Percentiles rank a stretch among this genome's conserved stretches.
phyloP scores from a whole-genome alignment of 2,797 vertebrate species.

The Xiphophorus birchmanni region DNA sequence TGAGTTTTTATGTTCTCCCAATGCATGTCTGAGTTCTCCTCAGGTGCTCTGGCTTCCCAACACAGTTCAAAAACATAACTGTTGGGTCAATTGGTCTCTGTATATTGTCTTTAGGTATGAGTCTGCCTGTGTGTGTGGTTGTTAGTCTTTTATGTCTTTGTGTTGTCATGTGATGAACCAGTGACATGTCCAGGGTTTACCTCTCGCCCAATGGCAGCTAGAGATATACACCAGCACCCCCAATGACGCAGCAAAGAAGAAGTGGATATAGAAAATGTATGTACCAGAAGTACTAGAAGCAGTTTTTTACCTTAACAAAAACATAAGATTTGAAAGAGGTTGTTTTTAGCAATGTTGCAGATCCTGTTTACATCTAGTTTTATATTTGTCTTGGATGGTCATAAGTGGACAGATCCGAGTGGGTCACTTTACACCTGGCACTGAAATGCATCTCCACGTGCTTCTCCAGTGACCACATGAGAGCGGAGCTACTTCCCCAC shows the following conservation, averaged over 20 bases:
- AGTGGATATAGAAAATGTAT: background rate
- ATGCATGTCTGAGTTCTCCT: background rate
- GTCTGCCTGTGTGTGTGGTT: background rate
- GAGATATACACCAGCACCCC: background rate
- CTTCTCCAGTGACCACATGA: slow-evolving; percentile 5
- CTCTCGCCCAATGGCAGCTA: background rate
- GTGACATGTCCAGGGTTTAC: background rate
- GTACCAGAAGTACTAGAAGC: background rate
- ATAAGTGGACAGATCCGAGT: background rate
- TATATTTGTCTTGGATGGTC: background rate
- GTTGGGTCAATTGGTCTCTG: background rate
- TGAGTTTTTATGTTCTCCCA: background rate
- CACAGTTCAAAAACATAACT: background rate
- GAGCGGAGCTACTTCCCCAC: slow-evolving; percentile 1
- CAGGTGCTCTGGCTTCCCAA: background rate
- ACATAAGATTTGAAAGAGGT: background rate
- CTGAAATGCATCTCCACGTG: slow-evolving; percentile 6
- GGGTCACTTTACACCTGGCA: slow-evolving; percentile 12
- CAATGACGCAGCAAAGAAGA: background rate
- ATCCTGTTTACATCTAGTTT: background rate
- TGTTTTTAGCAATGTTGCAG: background rate
- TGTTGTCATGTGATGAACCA: background rate
- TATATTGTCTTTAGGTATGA: background rate
- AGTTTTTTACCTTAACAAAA: background rate
- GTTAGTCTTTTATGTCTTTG: background rate